Evolutionary conservation across 2,113 vertebrate species (phyloP).

Genomic region (Salvelinus fontinalis): DNA sequence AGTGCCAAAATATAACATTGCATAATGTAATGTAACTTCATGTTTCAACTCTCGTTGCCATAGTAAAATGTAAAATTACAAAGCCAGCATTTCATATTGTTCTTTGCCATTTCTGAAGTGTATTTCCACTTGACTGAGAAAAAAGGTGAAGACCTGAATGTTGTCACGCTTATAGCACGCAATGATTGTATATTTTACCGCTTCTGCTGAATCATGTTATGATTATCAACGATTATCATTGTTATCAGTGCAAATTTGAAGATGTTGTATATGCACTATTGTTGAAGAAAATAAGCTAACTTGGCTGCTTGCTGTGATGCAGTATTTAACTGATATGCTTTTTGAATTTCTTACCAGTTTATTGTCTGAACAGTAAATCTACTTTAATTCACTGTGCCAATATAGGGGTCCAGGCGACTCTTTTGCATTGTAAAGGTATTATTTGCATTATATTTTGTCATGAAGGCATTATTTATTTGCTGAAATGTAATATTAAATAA

Average conservation of each 20-base stretch:
- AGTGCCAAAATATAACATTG: constrained; percentile 79
- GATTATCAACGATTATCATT: constrained; percentile 73
- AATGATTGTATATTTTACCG: constrained; percentile 82
- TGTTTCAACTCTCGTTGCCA: constrained; percentile 73
- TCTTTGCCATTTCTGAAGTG: constrained; percentile 70
- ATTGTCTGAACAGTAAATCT: constrained; percentile 62
- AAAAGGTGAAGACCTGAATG: constrained; percentile 71
- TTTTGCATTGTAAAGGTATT: constrained; percentile 32
- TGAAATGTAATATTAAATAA: constrained; percentile 56
- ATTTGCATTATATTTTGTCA: constrained; percentile 55
- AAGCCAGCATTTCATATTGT: constrained; percentile 72
- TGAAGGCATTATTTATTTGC: constrained; percentile 56
- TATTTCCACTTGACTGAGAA: constrained; percentile 63
- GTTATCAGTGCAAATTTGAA: constrained; percentile 73
- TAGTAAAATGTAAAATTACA: constrained; percentile 68
- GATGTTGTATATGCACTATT: constrained; percentile 79
- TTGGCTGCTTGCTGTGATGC: constrained; percentile 78
- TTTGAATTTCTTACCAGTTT: constrained; percentile 71
- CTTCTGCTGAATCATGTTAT: constrained; percentile 72
- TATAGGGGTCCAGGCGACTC: constrained; percentile 28
- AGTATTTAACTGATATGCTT: constrained; percentile 59
- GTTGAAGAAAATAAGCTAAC: constrained; percentile 72
- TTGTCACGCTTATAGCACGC: constrained; percentile 79
- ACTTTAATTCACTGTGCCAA: constrained; percentile 39
- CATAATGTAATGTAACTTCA: constrained; percentile 74